Base-by-base conservation (phyloP, 2,888 invertebrate species). In the Drosophila neotestacea region DNA sequence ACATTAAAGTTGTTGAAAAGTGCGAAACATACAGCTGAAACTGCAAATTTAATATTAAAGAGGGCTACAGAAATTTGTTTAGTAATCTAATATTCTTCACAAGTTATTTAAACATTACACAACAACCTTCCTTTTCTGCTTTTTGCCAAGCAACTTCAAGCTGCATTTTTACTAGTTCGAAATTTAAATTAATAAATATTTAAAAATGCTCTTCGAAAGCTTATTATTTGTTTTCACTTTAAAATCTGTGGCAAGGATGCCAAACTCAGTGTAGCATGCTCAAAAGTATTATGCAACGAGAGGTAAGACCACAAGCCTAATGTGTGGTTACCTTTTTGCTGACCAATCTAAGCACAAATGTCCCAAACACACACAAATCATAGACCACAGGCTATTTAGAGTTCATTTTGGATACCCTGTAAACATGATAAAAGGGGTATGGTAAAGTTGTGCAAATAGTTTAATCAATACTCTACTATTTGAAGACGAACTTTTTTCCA, bases 301-400 rank as follows among this genome's bases (percentile, higher is more conserved):
- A 52, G 44, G 47, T 30, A 65, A 27, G 56, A 50, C 46, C 28
- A 36, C 51, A 81, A 28, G n/a, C 13, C 27, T 54, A 70, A 70
- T 73, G 30, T 70, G 50, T 50, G 73, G 32, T 52, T 59, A 59
- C 63, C 54, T 50, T 50, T 67, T 46, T 60, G 59, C 50, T 63
- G 52, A 77, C 46, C 56, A 27, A 55, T 16, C 28, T 9, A 42
- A 63, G 38, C 30, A 32, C n/a, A 51, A 36, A 51, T 55, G 27
- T 38, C 36, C 11, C 7, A 13, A 22, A 4, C 28, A 27, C 36
- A 59, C 11, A 38, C 36, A 42, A 47, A 22, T 9, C 2, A 42
- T 6, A 27, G 32, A 34, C 51, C 28, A 30, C 39, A 60, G 32
- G 32, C 27, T 16, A n/a, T 61, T 68, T 47, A 47, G 30, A 16